phyloP scores from a whole-genome alignment of 1,140 invertebrate species.

The Hypothenemus hampei region DNA sequence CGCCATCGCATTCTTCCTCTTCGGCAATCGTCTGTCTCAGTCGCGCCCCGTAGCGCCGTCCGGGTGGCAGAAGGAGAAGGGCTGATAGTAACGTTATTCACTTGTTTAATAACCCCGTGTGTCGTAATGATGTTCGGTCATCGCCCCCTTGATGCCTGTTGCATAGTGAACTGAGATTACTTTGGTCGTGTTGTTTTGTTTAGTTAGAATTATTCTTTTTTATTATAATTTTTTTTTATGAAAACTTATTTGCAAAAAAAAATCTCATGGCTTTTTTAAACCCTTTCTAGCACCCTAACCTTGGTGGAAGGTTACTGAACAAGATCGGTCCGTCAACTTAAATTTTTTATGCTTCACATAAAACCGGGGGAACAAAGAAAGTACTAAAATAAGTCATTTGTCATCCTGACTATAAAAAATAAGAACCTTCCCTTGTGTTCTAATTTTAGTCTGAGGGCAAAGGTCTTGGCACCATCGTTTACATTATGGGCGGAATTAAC shows the following conservation, averaged over 20 bases:
- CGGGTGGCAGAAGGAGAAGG: slow-evolving; percentile 34
- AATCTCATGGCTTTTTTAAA: too few relatives aligned
- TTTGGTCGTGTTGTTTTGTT: slow-evolving; percentile 4
- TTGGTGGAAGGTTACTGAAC: slow-evolving; percentile 1
- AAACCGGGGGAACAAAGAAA: slow-evolving; percentile 6
- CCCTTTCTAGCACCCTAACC: neutral
- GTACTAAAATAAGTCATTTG: slow-evolving; percentile 18
- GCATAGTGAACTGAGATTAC: slow-evolving; percentile 32
- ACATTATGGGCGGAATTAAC: too few relatives aligned
- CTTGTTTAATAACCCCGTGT: slow-evolving; percentile 42
- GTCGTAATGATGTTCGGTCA: slow-evolving; percentile 41
- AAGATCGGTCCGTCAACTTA: neutral
- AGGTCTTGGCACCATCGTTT: too few relatives aligned
- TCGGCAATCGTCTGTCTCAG: slow-evolving; percentile 28
- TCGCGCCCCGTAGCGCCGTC: slow-evolving; percentile 9
- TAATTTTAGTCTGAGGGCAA: neutral
- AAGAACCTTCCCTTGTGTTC: neutral
- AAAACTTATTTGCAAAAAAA: neutral
- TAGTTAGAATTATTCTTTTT: neutral
- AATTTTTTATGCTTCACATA: neutral
- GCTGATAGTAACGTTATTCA: slow-evolving; percentile 37
- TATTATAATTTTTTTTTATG: neutral
- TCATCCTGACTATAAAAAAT: neutral
- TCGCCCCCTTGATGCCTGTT: slow-evolving; percentile 35
- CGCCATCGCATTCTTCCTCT: slow-evolving; percentile 25